A percentile compares a stretch with the other conserved stretches of the same genome.
phyloP scores from a whole-genome alignment of 2,888 invertebrate genomes.

The Coenonympha glycerion region DNA sequence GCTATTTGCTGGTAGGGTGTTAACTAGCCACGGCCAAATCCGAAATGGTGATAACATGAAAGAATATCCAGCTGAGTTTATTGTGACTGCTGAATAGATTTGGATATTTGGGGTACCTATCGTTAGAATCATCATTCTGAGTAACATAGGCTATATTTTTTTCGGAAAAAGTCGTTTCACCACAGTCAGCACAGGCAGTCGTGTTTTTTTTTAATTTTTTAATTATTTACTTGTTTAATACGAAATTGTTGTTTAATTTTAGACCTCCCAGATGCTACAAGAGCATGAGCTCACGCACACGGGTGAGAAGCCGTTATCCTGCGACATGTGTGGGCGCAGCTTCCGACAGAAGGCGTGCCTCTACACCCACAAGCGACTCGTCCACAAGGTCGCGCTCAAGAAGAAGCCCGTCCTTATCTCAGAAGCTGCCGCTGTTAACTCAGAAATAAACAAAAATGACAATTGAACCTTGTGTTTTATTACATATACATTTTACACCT shows the following conservation, averaged over 20 bases:
- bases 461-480: not conserved
- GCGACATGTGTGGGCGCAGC: conserved; percentile 49
- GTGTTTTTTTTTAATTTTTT: too few relatives aligned
- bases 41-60: too few relatives aligned
- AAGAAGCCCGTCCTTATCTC: not conserved
- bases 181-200: too few relatives aligned
- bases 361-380: conserved; percentile 44
- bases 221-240: too few relatives aligned
- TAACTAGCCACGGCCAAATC: too few relatives aligned
- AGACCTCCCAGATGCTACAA: conserved; percentile 50
- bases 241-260: conserved; percentile 19
- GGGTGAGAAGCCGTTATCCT: conserved; percentile 51
- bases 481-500: not conserved
- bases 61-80: too few relatives aligned
- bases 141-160: too few relatives aligned
- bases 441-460: not conserved
- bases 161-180: too few relatives aligned
- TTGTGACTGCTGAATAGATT: too few relatives aligned
- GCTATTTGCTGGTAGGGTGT: too few relatives aligned
- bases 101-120: too few relatives aligned
- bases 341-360: conserved; percentile 50
- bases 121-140: too few relatives aligned
- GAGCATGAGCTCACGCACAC: conserved; percentile 57
- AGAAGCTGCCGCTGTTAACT: not conserved
- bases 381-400: conserved; percentile 38